phyloP scores from a whole-genome alignment of 2,113 vertebrate genomes.

The Columba livia region DNA sequence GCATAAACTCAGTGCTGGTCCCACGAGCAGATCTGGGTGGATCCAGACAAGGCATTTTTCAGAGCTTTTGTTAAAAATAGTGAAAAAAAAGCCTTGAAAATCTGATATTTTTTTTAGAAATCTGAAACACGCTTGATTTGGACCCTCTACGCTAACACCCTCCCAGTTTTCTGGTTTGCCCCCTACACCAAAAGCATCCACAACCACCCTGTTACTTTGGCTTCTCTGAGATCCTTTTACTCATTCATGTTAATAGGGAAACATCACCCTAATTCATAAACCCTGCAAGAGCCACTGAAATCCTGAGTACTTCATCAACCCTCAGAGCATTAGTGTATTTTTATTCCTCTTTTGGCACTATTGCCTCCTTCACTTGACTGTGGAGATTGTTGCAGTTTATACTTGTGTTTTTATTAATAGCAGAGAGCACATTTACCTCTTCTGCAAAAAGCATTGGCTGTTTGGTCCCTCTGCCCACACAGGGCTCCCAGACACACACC shows the following conservation, averaged over 20 bases:
- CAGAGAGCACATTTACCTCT: background rate
- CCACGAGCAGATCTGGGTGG: slow-evolving; percentile 8
- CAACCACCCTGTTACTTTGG: background rate
- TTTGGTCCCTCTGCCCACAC: background rate
- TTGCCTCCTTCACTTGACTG: background rate
- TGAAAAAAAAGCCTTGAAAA: background rate
- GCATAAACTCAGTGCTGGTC: background rate
- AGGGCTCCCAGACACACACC: background rate
- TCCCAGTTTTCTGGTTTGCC: background rate
- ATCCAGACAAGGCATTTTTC: background rate
- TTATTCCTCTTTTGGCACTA: background rate
- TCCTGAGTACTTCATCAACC: background rate
- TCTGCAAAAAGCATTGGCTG: background rate
- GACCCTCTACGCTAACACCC: fast-evolving
- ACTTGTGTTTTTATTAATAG: background rate
- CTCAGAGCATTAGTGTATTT: background rate
- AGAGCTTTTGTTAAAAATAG: background rate
- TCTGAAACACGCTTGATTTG: background rate
- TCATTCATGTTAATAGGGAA: fast-evolving
- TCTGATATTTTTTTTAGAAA: background rate
- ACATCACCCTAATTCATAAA: background rate
- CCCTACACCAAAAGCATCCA: background rate
- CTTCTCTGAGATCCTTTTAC: background rate
- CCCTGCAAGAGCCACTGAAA: background rate
- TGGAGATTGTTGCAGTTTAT: background rate